phyloP scores from a whole-genome alignment of 1,140 invertebrate species.

The Triops longicaudatus region DNA sequence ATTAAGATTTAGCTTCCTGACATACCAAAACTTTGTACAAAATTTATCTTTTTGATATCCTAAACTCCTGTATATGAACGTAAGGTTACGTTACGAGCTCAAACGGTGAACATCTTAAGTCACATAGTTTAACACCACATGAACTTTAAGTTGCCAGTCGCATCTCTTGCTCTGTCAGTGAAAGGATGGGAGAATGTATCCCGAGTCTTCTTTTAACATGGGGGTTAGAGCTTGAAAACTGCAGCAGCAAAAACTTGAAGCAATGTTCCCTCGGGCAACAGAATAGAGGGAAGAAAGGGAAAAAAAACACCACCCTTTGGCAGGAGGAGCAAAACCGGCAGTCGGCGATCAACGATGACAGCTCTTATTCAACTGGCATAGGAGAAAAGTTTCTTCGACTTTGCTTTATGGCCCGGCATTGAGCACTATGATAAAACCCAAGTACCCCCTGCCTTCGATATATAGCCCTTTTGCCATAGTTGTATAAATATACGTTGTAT shows the following conservation, averaged over 20 bases:
- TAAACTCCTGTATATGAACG: background rate
- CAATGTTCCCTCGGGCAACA: background rate
- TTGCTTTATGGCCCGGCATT: conserved; percentile 11
- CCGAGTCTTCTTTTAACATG: background rate
- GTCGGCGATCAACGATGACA: conserved; percentile 1
- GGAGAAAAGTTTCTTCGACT: conserved; percentile 6
- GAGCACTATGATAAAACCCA: conserved; percentile 11
- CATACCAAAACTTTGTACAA: too few species aligned
- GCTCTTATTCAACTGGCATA: background rate
- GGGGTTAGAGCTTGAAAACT: background rate
- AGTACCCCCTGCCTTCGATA: background rate
- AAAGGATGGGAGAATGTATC: background rate
- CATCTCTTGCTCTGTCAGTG: background rate
- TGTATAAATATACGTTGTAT: background rate
- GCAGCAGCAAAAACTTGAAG: background rate
- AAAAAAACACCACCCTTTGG: background rate
- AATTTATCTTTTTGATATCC: too few species aligned
- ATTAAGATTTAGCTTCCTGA: too few species aligned
- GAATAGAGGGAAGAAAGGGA: background rate
- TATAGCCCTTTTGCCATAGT: background rate
- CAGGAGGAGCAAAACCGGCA: conserved; percentile 2
- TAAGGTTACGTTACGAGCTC: background rate
- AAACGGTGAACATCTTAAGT: background rate
- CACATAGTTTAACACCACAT: background rate
- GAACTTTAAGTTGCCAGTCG: background rate